Conservation (phyloP, 53 echinoderm and acorn worm genomes). For the Stichopus horrens region DNA sequence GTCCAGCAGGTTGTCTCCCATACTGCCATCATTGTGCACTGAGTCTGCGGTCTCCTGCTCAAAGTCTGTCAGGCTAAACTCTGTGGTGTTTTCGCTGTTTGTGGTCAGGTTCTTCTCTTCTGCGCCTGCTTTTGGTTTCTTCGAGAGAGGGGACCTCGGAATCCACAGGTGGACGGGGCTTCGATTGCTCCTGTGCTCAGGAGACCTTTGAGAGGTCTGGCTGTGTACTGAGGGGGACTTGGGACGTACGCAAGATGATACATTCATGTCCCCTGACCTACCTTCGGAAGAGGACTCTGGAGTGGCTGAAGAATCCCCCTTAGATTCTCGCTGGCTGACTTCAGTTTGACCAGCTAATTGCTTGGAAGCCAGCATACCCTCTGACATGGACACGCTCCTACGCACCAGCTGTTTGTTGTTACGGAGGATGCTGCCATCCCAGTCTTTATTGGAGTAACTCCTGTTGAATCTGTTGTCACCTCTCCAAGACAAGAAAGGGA, state of each 20-base stretch:
- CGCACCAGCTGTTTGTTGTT: conserved; percentile 33
- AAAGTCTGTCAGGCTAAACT: conserved; percentile 43
- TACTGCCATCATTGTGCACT: background rate
- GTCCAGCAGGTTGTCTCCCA: background rate
- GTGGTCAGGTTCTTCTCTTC: background rate
- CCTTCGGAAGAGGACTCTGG: background rate
- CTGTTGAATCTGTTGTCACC: conserved; percentile 28
- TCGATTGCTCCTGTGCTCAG: conserved; percentile 42
- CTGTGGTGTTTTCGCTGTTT: conserved; percentile 49
- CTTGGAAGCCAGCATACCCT: conserved; percentile 24
- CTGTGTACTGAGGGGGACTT: background rate
- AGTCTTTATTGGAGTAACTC: conserved; percentile 33
- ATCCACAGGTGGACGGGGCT: conserved; percentile 47
- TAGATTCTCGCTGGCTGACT: background rate
- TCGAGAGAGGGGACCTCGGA: conserved; percentile 43
- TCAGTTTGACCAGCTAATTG: background rate
- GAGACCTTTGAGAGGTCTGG: conserved; percentile 17
- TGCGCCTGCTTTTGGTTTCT: conserved; percentile 22
- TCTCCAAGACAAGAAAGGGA: conserved; percentile 38
- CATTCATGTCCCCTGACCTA: background rate
- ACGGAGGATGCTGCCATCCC: conserved; percentile 24
- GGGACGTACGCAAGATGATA: background rate
- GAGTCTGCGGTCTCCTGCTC: conserved; percentile 18
- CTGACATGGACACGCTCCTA: conserved; percentile 35
- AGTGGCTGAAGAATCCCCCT: background rate